Percentiles rank a stretch among this genome's conserved stretches.
phyloP scores from a whole-genome alignment of 1,140 invertebrate genomes.

The Eurosta solidaginis region DNA sequence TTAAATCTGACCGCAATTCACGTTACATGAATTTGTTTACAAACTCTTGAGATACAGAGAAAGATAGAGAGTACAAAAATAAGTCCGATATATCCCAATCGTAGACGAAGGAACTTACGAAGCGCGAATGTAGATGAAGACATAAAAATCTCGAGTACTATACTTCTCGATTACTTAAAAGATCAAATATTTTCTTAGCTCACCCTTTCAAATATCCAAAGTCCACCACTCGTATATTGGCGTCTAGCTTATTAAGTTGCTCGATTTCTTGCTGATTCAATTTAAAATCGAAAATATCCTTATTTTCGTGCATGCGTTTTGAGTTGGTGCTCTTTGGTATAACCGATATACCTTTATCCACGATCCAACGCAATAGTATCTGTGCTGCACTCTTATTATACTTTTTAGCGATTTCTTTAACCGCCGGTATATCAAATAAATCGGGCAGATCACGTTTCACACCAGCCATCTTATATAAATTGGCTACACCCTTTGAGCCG shows the following conservation, averaged over 20 bases:
- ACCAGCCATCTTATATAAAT: slow-evolving; percentile 60
- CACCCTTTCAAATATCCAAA: slow-evolving; percentile 66
- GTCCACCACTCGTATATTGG: slow-evolving; percentile 70
- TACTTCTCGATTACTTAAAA: no score
- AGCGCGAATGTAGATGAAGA: no score
- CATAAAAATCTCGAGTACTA: no score
- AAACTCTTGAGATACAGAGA: no score
- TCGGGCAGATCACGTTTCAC: slow-evolving; percentile 65
- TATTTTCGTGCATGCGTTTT: slow-evolving; percentile 70
- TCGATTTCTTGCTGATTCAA: slow-evolving; percentile 64
- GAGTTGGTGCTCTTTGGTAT: slow-evolving; percentile 85
- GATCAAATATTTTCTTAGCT: slow-evolving; percentile 30
- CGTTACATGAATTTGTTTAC: no score
- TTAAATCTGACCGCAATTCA: no score
- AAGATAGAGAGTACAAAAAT: no score
- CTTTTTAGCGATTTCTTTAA: slow-evolving; percentile 70
- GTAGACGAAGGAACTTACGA: no score
- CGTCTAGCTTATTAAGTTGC: slow-evolving; percentile 65
- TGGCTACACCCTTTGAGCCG: slow-evolving; percentile 70
- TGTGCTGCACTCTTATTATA: slow-evolving; percentile 77
- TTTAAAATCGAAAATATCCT: slow-evolving; percentile 69
- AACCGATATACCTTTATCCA: slow-evolving; percentile 74
- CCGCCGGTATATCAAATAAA: slow-evolving; percentile 70
- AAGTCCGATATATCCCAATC: no score
- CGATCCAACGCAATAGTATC: slow-evolving; percentile 75